These are phyloP conservation scores for Labeo catla DNA, from an alignment of 2,113 vertebrate species.

Conservation along the genomic window DNA sequence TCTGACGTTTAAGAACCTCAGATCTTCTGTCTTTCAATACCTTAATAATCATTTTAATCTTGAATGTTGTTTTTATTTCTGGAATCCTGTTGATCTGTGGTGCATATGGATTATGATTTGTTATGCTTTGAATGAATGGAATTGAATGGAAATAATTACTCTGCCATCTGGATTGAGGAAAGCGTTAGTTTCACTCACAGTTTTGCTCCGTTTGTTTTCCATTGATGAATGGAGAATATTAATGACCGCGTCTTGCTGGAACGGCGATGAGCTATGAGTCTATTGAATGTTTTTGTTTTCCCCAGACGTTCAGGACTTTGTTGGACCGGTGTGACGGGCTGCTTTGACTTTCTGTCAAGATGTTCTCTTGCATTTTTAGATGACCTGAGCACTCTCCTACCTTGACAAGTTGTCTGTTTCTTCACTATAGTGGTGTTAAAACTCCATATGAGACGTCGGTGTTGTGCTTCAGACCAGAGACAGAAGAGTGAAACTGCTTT, in stretches of 20 bases:
- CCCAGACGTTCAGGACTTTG: background rate
- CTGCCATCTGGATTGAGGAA: background rate
- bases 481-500: too few species aligned
- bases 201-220: background rate
- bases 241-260: background rate
- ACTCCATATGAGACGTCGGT: background rate
- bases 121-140: background rate
- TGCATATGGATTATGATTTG: background rate
- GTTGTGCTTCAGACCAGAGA: background rate
- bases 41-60: background rate
- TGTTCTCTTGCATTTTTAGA: background rate
- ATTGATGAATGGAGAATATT: background rate
- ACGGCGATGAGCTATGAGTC: background rate
- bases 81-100: background rate
- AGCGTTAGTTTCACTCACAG: background rate
- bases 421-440: background rate
- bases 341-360: background rate
- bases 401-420: background rate
- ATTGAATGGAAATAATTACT: background rate
- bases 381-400: background rate
- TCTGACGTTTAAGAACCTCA: background rate
- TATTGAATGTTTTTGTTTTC: background rate
- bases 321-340: background rate
- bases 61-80: background rate
- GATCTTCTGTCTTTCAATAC: background rate